A percentile compares a stretch with the other conserved stretches of the same genome.
Conservation (phyloP, 2,888 invertebrate species). For the Hypomecis atomaria region DNA sequence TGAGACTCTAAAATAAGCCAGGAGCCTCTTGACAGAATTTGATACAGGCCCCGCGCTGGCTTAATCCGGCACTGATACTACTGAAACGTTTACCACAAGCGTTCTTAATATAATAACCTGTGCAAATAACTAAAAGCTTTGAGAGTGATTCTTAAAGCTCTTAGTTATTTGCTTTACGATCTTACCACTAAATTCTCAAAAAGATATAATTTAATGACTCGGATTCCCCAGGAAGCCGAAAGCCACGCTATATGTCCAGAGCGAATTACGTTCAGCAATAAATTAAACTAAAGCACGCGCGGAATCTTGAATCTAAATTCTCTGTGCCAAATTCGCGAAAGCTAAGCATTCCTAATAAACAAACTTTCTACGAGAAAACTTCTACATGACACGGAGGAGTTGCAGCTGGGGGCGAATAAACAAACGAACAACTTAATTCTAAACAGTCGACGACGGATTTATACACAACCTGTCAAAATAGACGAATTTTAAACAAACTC, state of each 20-base stretch:
- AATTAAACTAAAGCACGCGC: slow-evolving; percentile 12
- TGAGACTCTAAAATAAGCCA: too few relatives aligned
- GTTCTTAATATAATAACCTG: too few relatives aligned
- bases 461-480: slow-evolving; percentile 58
- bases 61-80: too few relatives aligned
- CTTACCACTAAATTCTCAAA: background rate
- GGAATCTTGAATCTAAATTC: slow-evolving; percentile 19
- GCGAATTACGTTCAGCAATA: slow-evolving; percentile 11
- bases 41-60: too few relatives aligned
- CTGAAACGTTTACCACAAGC: too few relatives aligned
- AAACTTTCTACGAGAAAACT: slow-evolving; percentile 28
- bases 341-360: slow-evolving; percentile 17
- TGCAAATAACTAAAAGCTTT: too few relatives aligned
- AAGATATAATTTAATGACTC: background rate
- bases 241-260: background rate
- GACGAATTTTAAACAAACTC: slow-evolving; percentile 31
- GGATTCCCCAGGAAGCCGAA: slow-evolving; percentile 1
- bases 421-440: slow-evolving; percentile 61
- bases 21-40: too few relatives aligned
- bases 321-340: slow-evolving; percentile 9
- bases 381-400: slow-evolving; percentile 23
- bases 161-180: too few relatives aligned
- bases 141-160: too few relatives aligned
- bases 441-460: slow-evolving; percentile 78
- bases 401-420: slow-evolving; percentile 56